These are phyloP conservation scores for Acrocephalus kingi DNA, from an alignment of 2,113 vertebrate species.

Conservation along the genomic window DNA sequence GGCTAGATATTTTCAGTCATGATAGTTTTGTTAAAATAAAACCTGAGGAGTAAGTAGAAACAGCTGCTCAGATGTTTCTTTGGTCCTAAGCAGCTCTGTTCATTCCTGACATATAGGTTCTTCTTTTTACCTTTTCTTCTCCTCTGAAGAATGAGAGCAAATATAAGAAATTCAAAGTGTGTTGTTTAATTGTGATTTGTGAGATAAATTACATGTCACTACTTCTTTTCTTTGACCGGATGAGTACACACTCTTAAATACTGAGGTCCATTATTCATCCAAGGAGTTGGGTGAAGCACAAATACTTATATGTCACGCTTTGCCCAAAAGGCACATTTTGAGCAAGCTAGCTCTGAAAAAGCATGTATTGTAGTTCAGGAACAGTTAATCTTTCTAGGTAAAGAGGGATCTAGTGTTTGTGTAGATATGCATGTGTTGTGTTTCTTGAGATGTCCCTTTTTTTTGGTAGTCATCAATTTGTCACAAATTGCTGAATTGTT, in stretches of 20 bases:
- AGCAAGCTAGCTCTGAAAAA: neutral
- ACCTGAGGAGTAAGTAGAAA: neutral
- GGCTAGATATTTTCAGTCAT: neutral
- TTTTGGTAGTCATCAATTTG: neutral
- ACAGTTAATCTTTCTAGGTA: neutral
- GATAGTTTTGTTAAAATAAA: neutral
- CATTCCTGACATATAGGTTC: neutral
- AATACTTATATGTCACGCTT: neutral
- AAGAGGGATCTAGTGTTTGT: neutral
- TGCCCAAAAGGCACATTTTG: neutral
- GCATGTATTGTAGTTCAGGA: neutral
- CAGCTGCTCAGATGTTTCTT: neutral
- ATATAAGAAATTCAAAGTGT: neutral
- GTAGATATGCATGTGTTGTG: neutral
- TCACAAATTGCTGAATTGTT: neutral
- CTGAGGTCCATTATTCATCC: neutral
- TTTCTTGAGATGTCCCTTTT: neutral
- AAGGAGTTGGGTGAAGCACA: neutral
- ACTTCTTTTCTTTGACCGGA: neutral
- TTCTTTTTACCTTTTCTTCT: neutral
- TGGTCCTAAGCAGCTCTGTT: neutral
- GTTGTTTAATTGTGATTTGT: neutral
- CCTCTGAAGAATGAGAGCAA: neutral
- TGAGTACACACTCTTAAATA: neutral
- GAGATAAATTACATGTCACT: neutral